phyloP scores from a whole-genome alignment of 2,797 vertebrate genomes.

The Cuculus canorus region DNA sequence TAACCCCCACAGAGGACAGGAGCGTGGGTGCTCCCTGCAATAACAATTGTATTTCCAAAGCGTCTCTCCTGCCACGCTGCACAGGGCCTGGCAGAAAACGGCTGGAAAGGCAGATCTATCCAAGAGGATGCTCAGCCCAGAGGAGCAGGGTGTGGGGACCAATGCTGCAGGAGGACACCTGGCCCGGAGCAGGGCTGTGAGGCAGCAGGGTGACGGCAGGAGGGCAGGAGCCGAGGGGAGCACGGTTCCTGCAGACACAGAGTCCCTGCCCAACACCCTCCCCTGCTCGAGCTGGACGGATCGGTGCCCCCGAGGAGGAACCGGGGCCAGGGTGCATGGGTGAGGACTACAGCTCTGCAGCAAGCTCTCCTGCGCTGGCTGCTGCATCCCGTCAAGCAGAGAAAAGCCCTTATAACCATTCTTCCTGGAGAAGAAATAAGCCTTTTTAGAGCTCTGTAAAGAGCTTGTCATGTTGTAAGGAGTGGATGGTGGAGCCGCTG shows the following conservation, averaged over 20 bases:
- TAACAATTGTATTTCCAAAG: background rate
- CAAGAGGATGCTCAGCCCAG: background rate
- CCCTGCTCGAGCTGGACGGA: background rate
- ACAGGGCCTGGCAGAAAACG: rapidly evolving
- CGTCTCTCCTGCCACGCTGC: background rate
- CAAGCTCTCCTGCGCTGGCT: background rate
- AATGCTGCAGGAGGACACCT: background rate
- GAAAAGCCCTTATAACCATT: background rate
- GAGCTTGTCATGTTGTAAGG: background rate
- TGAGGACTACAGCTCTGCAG: background rate
- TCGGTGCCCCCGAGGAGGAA: background rate
- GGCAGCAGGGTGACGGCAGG: rapidly evolving
- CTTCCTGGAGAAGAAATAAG: background rate
- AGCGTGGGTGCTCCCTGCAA: background rate
- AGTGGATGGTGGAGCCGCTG: background rate
- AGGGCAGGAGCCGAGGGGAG: background rate
- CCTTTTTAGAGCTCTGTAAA: background rate
- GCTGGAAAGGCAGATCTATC: rapidly evolving
- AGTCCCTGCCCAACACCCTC: background rate
- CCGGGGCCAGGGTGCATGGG: rapidly evolving
- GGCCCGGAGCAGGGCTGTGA: background rate
- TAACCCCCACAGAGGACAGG: background rate
- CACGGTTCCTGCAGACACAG: rapidly evolving
- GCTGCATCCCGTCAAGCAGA: background rate
- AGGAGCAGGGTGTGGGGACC: rapidly evolving